Evolutionary conservation across 64 coral and sea anemone genomes (phyloP), one percentile per base, ranked within the genome.

Genomic region (Porites lutea): DNA sequence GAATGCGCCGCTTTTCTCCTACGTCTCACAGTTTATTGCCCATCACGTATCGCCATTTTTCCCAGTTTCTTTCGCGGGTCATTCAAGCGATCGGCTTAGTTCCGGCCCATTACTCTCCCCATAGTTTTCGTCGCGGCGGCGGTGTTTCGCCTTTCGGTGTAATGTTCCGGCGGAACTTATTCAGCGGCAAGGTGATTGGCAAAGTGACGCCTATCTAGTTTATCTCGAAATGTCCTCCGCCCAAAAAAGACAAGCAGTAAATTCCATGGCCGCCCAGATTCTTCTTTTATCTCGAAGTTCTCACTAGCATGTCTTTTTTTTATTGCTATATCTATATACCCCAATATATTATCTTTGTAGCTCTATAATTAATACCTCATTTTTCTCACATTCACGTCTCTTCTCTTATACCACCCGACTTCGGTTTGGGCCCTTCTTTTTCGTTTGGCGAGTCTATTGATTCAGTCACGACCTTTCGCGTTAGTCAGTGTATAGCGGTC

Each of bases 161-260:
- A 59, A 44, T 43, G 54, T 83, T 22, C 79, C 79, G 10, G 27
- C 50, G 6, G 79, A 83, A 48, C 61, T 61, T 43, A 83, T 83
- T 11, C 20, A 83, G 16, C 20, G 3, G 7, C 79, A 83, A 62
- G 79, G 79, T 6, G 60, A 60, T 66, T 83, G 59, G 55, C 13
- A 13, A 3, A 83, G 79, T 18, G 79, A 83, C n/a, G 53, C 79
- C 27, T 83, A 83, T 83, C 23, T 83, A 61, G 55, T 82, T 12
- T 82, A 82, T 16, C 59, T 82, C 18, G 79, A 82, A 65, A 83
- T 83, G 60, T 62, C 79, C 3, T 57, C 57, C 47, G 9, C 57
- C 1, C 14, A 83, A 65, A 83, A 83, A 20, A 14, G 59, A 3
- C 57, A 53, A 2, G 79, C 79, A 19, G 79, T 47, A 6, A 79